Base-by-base conservation (phyloP, 2,888 invertebrate species). In the Onchidella celtica region DNA sequence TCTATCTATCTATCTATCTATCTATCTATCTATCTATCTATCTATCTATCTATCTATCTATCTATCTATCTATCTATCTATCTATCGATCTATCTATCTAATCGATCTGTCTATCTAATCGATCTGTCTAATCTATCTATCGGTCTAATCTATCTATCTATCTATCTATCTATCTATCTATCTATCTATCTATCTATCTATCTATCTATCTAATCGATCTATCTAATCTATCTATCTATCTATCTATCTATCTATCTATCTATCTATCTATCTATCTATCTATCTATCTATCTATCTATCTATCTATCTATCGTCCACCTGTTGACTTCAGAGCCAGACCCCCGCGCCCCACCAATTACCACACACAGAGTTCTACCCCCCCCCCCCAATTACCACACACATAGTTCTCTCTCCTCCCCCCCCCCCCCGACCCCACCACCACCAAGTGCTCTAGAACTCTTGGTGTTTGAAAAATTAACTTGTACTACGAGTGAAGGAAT, bases 1-100 rank as follows among this genome's bases (percentile, higher is more conserved):
- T 14, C 68, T 69, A 32, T 34, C 9, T 69, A 21, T 36, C 21
- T 69, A 2, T 69, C 36, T 69, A 21, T 14, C 14, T 3, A 11
- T 34, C 68, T 69, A 32, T 69, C 68, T 36, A 6, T 36, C 34
- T 3, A 6, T 69, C 68, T 69, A 38, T 21, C 36, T 69, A 9
- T 69, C 68, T 69, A n/a, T 36, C 34, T 36, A 38, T 69, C 36
- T 69, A 17, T 47, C 47, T 47, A 47, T 47, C 47, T 47, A 47
- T 47, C 47, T 47, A 11, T 47, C 17, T 47, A 17, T 47, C 47
- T 47, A 47, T 47, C 47, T 47, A 47, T 47, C 47, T 47, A 11
- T 47, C 17, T 47, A 17, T 47, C 47, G 6, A 47, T 47, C 47
- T 47, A 47, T 47, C 47, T 47, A 11, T 47, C 17, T n/a, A n/a